phyloP scores from a whole-genome alignment of 2,797 vertebrate genomes.

The Propithecus perrieri region DNA sequence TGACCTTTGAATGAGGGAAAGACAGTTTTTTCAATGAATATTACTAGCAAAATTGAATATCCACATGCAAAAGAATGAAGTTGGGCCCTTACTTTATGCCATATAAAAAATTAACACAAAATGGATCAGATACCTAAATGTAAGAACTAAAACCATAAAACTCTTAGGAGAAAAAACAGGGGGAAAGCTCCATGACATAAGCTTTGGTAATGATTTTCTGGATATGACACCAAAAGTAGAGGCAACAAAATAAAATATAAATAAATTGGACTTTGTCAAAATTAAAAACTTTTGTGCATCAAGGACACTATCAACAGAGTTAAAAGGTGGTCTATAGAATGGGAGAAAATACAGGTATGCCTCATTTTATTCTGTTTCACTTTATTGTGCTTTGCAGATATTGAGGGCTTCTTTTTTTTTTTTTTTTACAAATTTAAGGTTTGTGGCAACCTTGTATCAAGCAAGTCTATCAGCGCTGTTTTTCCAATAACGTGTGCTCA shows the following conservation, averaged over 20 bases:
- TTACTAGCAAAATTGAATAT: background rate
- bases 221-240: background rate
- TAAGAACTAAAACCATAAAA: background rate
- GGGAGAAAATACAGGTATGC: background rate
- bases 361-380: background rate
- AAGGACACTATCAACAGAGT: background rate
- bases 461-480: background rate
- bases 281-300: background rate
- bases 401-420: no score
- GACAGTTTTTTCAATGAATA: background rate
- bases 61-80: background rate
- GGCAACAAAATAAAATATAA: background rate
- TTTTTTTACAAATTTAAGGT: background rate
- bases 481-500: background rate
- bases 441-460: background rate
- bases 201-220: background rate
- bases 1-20: no score
- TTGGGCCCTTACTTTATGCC: background rate
- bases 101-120: background rate
- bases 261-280: background rate
- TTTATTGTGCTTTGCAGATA: background rate
- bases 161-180: background rate
- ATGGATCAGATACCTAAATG: background rate
- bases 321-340: background rate
- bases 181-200: background rate